Evolutionary conservation across 2,888 invertebrate genomes (phyloP).

Genomic region (Blera fallax): DNA sequence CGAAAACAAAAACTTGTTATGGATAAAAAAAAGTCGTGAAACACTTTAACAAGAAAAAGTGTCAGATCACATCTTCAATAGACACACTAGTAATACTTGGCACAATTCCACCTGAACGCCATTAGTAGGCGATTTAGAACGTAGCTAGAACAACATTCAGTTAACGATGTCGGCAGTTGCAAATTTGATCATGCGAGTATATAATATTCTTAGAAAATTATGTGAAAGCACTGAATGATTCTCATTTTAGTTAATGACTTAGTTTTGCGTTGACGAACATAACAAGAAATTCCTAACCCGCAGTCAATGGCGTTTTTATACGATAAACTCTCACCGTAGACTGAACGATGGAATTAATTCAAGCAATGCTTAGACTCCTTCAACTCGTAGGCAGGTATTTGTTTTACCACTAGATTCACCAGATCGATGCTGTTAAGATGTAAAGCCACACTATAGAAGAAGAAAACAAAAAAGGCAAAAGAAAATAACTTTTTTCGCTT

Average conservation of each 20-base stretch:
- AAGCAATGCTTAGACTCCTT: conserved; percentile 36
- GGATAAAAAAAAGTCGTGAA: neutral
- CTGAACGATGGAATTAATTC: conserved; percentile 73
- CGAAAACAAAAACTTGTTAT: conserved; percentile 6
- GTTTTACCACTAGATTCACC: conserved; percentile 49
- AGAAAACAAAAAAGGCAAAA: conserved; percentile 33
- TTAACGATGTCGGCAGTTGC: neutral
- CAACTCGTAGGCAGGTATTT: conserved; percentile 28
- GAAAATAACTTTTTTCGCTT: conserved; percentile 25
- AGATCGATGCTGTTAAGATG: conserved; percentile 50
- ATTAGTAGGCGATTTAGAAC: conserved; percentile 15
- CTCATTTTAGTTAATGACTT: neutral
- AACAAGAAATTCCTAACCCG: neutral
- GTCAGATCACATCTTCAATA: neutral
- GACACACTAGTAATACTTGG: conserved; percentile 8
- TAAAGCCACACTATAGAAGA: conserved; percentile 11
- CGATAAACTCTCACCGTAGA: conserved; percentile 78
- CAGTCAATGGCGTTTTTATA: conserved; percentile 75
- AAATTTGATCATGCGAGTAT: neutral
- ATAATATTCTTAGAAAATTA: neutral
- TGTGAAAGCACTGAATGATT: neutral
- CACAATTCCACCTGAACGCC: conserved; percentile 24
- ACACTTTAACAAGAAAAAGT: neutral
- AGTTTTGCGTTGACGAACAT: neutral
- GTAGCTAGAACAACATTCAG: neutral